These are phyloP conservation scores for Rhincodon typus DNA, from an alignment of 2,797 vertebrate species.

Conservation along the genomic window DNA sequence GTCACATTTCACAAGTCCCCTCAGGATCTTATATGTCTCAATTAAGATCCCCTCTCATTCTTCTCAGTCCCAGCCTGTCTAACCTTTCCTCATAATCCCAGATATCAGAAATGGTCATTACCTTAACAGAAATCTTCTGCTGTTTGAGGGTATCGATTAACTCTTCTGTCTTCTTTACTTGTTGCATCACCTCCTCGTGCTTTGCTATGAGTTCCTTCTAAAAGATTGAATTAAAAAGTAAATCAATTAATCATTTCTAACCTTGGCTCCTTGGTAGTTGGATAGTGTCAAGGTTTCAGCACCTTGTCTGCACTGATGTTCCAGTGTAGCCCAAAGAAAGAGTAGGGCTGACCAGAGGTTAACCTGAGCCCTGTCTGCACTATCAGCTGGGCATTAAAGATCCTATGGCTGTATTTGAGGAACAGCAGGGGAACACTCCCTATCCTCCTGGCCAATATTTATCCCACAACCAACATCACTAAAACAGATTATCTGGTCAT, in stretches of 20 bases:
- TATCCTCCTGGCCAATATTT: background rate
- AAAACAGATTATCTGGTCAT: background rate
- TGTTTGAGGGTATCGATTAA: background rate
- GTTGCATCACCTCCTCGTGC: background rate
- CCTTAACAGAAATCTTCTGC: background rate
- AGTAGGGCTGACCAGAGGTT: background rate
- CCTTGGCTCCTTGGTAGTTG: background rate
- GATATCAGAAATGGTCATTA: background rate
- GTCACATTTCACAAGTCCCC: no score
- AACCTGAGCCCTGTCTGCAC: background rate
- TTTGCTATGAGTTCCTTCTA: conserved; percentile 5
- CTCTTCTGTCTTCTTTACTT: background rate
- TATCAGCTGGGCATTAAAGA: no score
- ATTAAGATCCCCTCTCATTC: no score
- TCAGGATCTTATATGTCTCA: no score
- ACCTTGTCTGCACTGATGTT: no score
- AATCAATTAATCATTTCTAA: background rate
- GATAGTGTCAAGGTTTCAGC: background rate
- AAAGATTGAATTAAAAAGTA: background rate
- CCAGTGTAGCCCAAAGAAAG: background rate
- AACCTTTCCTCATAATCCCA: no score
- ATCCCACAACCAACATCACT: background rate
- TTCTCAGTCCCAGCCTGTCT: no score
- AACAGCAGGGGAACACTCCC: background rate
- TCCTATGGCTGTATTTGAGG: background rate